A percentile compares a stretch with the other conserved stretches of the same genome.
These are phyloP conservation scores for Hydrotaea cyrtoneurina DNA, from an alignment of 2,888 invertebrate genomes.

Conservation along the genomic window DNA sequence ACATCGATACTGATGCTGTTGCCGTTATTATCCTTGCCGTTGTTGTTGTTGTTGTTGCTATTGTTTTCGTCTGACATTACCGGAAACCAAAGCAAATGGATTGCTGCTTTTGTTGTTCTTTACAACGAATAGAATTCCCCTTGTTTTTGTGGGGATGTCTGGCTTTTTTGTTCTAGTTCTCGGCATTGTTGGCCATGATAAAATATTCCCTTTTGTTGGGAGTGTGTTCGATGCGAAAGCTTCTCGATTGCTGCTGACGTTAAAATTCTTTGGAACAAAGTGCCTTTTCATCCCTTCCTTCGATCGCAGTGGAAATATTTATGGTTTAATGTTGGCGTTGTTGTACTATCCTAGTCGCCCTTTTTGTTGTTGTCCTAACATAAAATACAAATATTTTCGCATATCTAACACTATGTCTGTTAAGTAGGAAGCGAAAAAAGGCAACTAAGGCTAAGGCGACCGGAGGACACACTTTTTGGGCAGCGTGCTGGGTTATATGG, in stretches of 20 bases:
- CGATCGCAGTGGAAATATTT: conserved; percentile 24
- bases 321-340: conserved; percentile 13
- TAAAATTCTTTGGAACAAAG: background rate
- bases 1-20: conserved; percentile 2
- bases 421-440: background rate
- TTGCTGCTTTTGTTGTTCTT: conserved; percentile 45
- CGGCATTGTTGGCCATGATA: conserved; percentile 20
- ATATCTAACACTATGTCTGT: background rate
- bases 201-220: conserved; percentile 29
- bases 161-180: conserved; percentile 14
- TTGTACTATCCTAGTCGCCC: background rate
- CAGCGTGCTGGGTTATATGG: too few species aligned
- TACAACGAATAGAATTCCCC: conserved; percentile 19
- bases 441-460: background rate
- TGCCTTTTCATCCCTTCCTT: background rate
- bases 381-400: conserved; percentile 1
- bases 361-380: background rate
- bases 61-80: conserved; percentile 49
- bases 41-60: conserved; percentile 20
- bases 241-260: background rate
- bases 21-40: background rate
- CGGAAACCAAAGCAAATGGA: conserved; percentile 58
- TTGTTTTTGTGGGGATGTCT: conserved; percentile 31
- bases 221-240: background rate
- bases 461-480: background rate